phyloP scores from a whole-genome alignment of 2,113 vertebrate genomes.

The Protomyctophum bolini region DNA sequence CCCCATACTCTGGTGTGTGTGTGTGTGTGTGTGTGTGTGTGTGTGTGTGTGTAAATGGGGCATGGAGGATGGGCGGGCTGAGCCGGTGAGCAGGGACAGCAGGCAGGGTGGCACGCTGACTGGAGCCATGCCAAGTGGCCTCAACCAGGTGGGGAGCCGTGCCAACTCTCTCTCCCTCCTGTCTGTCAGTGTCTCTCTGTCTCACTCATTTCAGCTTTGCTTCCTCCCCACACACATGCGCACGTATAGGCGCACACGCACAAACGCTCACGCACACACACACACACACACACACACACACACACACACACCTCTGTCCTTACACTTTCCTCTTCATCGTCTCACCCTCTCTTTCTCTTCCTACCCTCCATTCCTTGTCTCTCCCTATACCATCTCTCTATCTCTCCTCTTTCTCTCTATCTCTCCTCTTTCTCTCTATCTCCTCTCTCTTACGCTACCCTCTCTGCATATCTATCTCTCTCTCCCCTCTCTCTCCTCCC shows the following conservation, averaged over 20 bases:
- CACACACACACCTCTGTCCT: too few relatives aligned
- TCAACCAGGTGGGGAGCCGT: slow-evolving; percentile 48
- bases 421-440: too few relatives aligned
- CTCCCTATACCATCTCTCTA: too few relatives aligned
- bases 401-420: too few relatives aligned
- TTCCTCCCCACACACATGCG: not conserved
- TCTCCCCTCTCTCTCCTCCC: not conserved
- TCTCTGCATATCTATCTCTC: not conserved
- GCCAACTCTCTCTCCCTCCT: slow-evolving; percentile 27
- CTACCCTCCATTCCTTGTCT: too few relatives aligned
- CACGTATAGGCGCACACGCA: too few relatives aligned
- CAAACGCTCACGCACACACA: too few relatives aligned
- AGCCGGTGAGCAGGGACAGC: slow-evolving; percentile 40
- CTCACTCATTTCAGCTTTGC: not conserved
- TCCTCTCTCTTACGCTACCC: too few relatives aligned
- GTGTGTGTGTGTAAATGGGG: slow-evolving; percentile 45
- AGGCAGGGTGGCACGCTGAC: slow-evolving; percentile 45
- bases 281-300: too few relatives aligned
- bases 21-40: not conserved
- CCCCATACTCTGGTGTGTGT: too few relatives aligned
- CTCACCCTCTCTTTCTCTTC: too few relatives aligned
- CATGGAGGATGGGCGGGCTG: slow-evolving; percentile 33
- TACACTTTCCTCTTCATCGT: too few relatives aligned
- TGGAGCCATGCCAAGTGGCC: slow-evolving; percentile 49
- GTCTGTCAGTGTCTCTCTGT: not conserved